Conservation (phyloP, 2,797 vertebrate species). For the Hafferia zeledoni region DNA sequence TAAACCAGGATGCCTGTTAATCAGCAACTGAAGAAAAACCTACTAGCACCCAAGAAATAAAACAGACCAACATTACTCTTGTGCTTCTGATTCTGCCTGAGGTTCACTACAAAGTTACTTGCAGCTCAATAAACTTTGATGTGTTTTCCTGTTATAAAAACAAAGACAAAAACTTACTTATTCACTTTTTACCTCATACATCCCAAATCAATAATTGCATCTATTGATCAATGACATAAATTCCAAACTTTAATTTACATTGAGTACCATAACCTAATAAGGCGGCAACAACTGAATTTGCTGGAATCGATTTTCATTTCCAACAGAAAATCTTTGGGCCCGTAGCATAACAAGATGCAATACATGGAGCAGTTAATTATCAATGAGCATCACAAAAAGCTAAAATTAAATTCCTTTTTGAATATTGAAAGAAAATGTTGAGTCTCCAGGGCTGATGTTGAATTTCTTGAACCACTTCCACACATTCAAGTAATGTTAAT, state of each 20-base stretch:
- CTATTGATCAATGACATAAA: slow-evolving; percentile 73
- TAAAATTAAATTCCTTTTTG: slow-evolving; percentile 1
- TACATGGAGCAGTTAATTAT: slow-evolving; percentile 60
- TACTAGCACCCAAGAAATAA: background rate
- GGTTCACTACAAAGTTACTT: background rate
- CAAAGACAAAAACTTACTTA: slow-evolving; percentile 63
- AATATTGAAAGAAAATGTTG: slow-evolving; percentile 9
- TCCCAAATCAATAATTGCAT: slow-evolving; percentile 73
- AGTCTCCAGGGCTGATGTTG: background rate
- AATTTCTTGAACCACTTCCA: background rate
- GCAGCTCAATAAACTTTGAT: slow-evolving; percentile 36
- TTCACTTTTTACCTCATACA: slow-evolving; percentile 61
- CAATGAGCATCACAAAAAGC: slow-evolving; percentile 35
- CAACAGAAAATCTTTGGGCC: slow-evolving; percentile 59
- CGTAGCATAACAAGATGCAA: background rate
- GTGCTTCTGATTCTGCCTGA: background rate
- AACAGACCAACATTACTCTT: too few species aligned
- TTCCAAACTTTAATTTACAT: slow-evolving; percentile 79
- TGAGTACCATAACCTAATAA: slow-evolving; percentile 73
- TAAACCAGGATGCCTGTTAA: background rate
- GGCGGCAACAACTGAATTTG: slow-evolving; percentile 70
- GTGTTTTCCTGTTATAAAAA: slow-evolving; percentile 40
- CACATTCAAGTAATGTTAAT: background rate
- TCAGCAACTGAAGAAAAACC: background rate
- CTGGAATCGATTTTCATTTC: slow-evolving; percentile 73